Evolutionary conservation across 2,888 invertebrate genomes (phyloP), one percentile per base, ranked within the genome.

Genomic region (Drosophila helvetica): DNA sequence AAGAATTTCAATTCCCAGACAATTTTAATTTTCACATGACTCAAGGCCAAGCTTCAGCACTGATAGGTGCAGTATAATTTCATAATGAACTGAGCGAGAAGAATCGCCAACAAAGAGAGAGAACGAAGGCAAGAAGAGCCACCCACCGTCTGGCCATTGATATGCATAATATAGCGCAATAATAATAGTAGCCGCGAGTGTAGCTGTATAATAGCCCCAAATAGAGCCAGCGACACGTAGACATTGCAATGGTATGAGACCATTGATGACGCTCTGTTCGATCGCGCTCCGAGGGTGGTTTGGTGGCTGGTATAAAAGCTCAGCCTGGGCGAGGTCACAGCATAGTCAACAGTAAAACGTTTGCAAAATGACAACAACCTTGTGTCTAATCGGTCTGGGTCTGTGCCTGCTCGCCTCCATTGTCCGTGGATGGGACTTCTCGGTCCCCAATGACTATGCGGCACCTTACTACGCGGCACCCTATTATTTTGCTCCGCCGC

Each of bases 201-300:
- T 43, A 45, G 45, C 45, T 51, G 45, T 51, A 51, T 51, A 60
- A n/a, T 47, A 33, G n/a, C 25, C 7, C n/a, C 57, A 56, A 67
- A 68, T 18, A 43, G 67, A 22, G 56, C 55, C 19, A 51, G 9
- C 51, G 46, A 68, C 68, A 69, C 68, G 68, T 69, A 70, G 33
- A 60, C 60, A 68, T 69, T 68, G 60, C 60, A 48, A 60, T 43
- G 48, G 60, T 60, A 70, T 68, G 68, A 68, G 71, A 38, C 25
- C 68, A 68, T 12, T 45, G 19, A 18, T 55, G 27, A 18, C 55
- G 45, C 30, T 45, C 30, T 8, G 19, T n/a, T 7, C 30, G 27
- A 45, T 46, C 38, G 38, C 15, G 38, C 15, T 38, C 6, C n/a
- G 38, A 5, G 38, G 54, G 27, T 10, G 68, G 17, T 47, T n/a